Base-by-base conservation (phyloP, 2,113 vertebrate genomes). In the Calidris pugnax region DNA sequence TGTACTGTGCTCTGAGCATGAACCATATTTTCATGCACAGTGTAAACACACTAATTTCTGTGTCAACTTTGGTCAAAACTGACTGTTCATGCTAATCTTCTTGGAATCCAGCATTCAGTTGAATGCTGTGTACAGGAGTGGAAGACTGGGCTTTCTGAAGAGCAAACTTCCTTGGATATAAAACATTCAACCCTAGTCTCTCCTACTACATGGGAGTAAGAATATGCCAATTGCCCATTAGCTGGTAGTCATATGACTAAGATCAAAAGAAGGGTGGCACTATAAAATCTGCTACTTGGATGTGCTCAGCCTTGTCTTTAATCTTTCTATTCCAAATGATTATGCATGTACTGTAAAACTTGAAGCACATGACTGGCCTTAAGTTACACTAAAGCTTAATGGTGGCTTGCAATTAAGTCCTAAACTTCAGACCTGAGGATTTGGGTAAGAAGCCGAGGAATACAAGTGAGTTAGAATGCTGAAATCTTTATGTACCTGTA, bases 201-300 rank as follows among this genome's bases (percentile, higher is more conserved):
- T 87, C 5, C 47, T 6, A 68, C 18, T 78, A 1, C 3, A 4
- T 51, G 32, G 32, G 28, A 63, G 6, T 80, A 24, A 71, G 45
- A 63, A 50, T 60, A 21, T 47, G 28, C 47, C 32, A 51, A 10
- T 77, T 88, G 51, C 1, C 20, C 33, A 60, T 66, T 64, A 64
- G 39, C 37, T 86, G 86, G 26, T 69, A 59, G 30, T 67, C 53
- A 48, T 48, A 53, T 79, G 63, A 66, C 57, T 47, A 68, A 81
- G 60, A 90, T 94, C 51, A 95, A 84, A 95, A 74, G 60, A 63
- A 88, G 45, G 14, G 41, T 74, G 43, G 18, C 14, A 37, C n/a
- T 74, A 7, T 37, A 47, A 86, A 81, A 77, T 37, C 27, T 53
- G 85, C 11, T 39, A 35, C 21, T 62, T 3, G 2, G 17, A 69